phyloP scores from a whole-genome alignment of 2,113 vertebrate species.

The Gallinago undulata region DNA sequence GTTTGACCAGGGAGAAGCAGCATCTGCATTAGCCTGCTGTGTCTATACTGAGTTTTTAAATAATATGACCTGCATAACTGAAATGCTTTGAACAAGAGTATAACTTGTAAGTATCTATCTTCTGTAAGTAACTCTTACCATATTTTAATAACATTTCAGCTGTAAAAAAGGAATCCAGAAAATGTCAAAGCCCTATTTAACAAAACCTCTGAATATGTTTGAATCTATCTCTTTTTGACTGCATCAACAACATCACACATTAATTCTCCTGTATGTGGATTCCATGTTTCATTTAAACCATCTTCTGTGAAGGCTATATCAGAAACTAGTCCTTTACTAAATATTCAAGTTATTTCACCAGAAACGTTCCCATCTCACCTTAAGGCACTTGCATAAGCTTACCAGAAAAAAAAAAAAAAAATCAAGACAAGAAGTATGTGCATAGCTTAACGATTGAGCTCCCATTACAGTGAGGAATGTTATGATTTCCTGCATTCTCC shows the following conservation, averaged over 20 bases:
- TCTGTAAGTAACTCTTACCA: background rate
- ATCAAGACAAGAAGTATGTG: background rate
- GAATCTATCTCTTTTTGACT: background rate
- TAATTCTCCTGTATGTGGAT: background rate
- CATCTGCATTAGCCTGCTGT: background rate
- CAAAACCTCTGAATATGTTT: background rate
- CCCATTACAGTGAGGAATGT: background rate
- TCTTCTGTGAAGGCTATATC: background rate
- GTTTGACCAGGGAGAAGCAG: background rate
- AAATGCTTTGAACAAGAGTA: background rate
- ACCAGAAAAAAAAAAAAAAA: background rate
- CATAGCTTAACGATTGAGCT: background rate
- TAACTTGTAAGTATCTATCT: background rate
- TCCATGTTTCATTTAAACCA: background rate
- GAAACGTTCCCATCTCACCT: background rate
- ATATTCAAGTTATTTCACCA: background rate
- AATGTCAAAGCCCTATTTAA: background rate
- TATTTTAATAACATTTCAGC: background rate
- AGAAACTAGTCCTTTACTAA: background rate
- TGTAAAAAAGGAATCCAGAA: background rate
- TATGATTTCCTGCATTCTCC: background rate
- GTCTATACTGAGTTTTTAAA: background rate
- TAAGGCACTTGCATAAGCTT: background rate
- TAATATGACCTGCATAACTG: background rate
- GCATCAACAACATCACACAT: background rate